Percentiles rank a stretch among this genome's conserved stretches.
Conservation (phyloP, 1,140 invertebrate genomes). For the Chironomus tepperi region DNA sequence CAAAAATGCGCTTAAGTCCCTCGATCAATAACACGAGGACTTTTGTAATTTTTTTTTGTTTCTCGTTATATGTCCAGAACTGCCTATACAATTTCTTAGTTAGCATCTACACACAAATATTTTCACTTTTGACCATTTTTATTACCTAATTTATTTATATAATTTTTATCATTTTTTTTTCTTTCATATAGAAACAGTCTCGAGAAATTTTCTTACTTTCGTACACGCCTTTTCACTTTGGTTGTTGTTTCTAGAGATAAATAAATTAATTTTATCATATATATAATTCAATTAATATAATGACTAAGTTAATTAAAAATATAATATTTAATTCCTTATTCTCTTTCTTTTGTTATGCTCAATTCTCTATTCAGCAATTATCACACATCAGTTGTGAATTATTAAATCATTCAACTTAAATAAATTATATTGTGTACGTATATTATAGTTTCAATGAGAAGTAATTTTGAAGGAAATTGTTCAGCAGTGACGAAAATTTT, state of each 20-base stretch:
- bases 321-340: too few species aligned
- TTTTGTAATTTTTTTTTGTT: too few species aligned
- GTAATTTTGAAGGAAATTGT: neutral
- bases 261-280: neutral
- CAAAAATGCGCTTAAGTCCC: too few species aligned
- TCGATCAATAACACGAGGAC: too few species aligned
- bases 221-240: neutral
- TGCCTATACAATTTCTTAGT: too few species aligned
- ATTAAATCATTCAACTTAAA: conserved; percentile 1
- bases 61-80: too few species aligned
- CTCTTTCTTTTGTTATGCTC: neutral
- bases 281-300: neutral
- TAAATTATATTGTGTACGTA: neutral
- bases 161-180: neutral
- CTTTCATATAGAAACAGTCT: conserved; percentile 12
- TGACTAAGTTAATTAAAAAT: too few species aligned
- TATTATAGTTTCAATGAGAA: neutral
- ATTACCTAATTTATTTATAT: too few species aligned
- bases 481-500: neutral
- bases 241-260: neutral
- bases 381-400: neutral
- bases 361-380: neutral
- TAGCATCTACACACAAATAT: too few species aligned
- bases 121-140: too few species aligned
- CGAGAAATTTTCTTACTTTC: neutral